Evolutionary conservation across 2,113 vertebrate species (phyloP), one percentile per base, ranked within the genome.

Genomic region (Hylia prasina): DNA sequence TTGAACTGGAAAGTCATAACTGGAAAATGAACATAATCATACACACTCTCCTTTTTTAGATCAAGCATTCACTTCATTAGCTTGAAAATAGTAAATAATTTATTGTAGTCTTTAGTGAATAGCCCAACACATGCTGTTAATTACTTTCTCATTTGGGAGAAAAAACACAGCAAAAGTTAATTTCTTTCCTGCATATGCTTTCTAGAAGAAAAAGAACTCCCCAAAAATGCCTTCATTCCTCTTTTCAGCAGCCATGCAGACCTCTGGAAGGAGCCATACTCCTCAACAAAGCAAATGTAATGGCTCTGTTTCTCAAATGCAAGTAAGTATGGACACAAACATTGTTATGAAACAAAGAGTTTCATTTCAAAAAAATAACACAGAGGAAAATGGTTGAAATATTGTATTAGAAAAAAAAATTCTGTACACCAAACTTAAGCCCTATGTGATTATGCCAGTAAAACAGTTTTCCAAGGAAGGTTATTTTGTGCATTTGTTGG

Each of bases 51-150:
- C 15, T 51, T 75, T 96, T 92, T 83, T 60, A 93, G 39, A 73
- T 64, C 72, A 75, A 90, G 56, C 20, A 44, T 82, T 91, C 79
- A 33, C 25, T 81, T 93, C 71, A 75, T 93, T 90, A 95, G 72
- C 50, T 76, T 79, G 79, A 92, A 94, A 96, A 75, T 20, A 94
- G 40, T 89, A 81, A 90, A 81, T 82, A 23, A 80, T 86, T 94
- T 90, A 63, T 88, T 10, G 5, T 54, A 95, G 47, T n/a, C 56
- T 92, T 73, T 57, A 66, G 80, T 64, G 51, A 94, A 50, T 80
- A 69, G 47, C 35, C 69, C 86, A 83, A 83, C 93, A 94, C 37
- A 3, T 96, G 92, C 85, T 95, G 60, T 72, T 95, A 96, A 93
- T 93, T 89, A 92, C 65, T 89, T 94, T 84, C 61, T 89, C 84